Conservation (phyloP, 2,888 invertebrate genomes). For the Dioctria linearis region DNA sequence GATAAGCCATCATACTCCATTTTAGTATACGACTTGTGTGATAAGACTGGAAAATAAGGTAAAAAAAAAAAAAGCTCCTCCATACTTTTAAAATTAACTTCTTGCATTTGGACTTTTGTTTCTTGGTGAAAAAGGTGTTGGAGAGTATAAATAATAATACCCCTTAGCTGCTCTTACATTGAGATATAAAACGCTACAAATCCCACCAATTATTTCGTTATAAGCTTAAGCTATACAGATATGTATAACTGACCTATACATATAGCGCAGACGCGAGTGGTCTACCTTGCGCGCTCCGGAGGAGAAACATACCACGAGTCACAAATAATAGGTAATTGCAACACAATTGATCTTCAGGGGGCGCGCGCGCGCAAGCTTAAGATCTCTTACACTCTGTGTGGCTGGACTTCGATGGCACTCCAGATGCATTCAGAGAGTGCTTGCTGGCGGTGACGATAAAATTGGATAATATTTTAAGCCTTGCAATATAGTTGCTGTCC, state of each 20-base stretch:
- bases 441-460: constrained; percentile 20
- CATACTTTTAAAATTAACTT: background rate
- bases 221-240: background rate
- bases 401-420: constrained; percentile 15
- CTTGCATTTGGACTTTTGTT: constrained; percentile 26
- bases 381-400: constrained; percentile 27
- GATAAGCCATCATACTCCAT: constrained; percentile 6
- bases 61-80: constrained; percentile 1
- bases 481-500: constrained; percentile 22
- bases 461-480: constrained; percentile 24
- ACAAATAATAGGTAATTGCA: constrained; percentile 39
- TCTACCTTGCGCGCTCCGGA: constrained; percentile 12
- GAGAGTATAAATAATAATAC: background rate
- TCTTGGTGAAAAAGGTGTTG: background rate
- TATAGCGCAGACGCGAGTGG: background rate
- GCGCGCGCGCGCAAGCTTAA: background rate
- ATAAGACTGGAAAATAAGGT: background rate
- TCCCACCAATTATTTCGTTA: constrained; percentile 38
- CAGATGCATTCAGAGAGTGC: constrained; percentile 44
- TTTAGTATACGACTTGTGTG: background rate
- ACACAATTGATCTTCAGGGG: constrained; percentile 46
- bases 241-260: background rate
- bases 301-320: constrained; percentile 12
- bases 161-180: background rate
- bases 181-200: background rate